Evolutionary conservation across 2,888 invertebrate genomes (phyloP).

Genomic region (Shargacucullia verbasci): DNA sequence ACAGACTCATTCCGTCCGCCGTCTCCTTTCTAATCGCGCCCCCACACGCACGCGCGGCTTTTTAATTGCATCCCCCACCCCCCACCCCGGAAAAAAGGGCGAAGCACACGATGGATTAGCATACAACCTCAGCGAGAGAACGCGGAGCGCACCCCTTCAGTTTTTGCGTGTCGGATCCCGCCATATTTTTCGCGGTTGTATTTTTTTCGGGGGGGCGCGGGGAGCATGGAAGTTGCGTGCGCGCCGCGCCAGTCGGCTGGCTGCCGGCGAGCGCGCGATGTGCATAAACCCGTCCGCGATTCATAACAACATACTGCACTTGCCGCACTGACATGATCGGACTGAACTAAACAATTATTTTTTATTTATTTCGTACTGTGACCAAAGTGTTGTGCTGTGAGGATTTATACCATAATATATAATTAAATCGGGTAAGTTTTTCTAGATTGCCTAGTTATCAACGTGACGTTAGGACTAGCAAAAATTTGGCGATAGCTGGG

Average conservation of each 20-base stretch:
- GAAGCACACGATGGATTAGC: slow-evolving; percentile 87
- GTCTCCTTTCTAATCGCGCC: slow-evolving; percentile 88
- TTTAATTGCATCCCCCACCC: slow-evolving; percentile 87
- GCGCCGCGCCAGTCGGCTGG: slow-evolving; percentile 84
- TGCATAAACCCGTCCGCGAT: slow-evolving; percentile 68
- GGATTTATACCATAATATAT: slow-evolving; percentile 58
- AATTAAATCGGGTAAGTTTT: slow-evolving; percentile 59
- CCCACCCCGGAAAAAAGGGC: slow-evolving; percentile 86
- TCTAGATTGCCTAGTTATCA: slow-evolving; percentile 73
- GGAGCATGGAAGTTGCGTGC: slow-evolving; percentile 73
- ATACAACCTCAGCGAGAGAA: slow-evolving; percentile 84
- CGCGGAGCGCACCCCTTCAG: slow-evolving; percentile 84
- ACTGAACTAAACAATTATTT: slow-evolving; percentile 46
- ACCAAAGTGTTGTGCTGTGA: slow-evolving; percentile 69
- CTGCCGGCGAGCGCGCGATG: slow-evolving; percentile 83
- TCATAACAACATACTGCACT: slow-evolving; percentile 65
- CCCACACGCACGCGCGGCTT: slow-evolving; percentile 88
- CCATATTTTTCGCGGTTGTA: slow-evolving; percentile 82
- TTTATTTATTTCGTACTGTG: slow-evolving; percentile 59
- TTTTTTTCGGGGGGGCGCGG: slow-evolving; percentile 75
- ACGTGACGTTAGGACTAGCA: slow-evolving; percentile 80
- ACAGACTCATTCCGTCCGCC: slow-evolving; percentile 85
- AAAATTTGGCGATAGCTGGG: slow-evolving; percentile 86
- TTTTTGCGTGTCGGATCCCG: slow-evolving; percentile 85
- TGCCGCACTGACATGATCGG: slow-evolving; percentile 61